A percentile compares a stretch with the other conserved stretches of the same genome.
phyloP scores from a whole-genome alignment of 2,888 invertebrate species.

The Gastrophysa polygoni region DNA sequence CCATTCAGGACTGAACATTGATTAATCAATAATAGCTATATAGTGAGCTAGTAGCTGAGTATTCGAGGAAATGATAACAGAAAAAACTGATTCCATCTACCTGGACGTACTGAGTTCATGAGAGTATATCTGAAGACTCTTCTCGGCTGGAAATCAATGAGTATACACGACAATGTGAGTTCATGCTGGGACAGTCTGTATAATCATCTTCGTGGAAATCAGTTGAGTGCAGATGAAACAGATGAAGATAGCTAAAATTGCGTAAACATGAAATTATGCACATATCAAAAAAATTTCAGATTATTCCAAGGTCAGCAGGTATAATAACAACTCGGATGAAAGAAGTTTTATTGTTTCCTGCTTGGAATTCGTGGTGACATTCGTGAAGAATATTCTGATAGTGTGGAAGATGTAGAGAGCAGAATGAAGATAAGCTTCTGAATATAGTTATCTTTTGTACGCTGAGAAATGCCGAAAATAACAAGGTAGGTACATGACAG shows the following conservation, averaged over 20 bases:
- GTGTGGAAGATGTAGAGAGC: slow-evolving; percentile 16
- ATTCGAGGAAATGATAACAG: no score
- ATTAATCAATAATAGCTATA: no score
- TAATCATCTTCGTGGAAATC: background rate
- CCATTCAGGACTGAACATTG: no score
- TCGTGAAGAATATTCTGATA: slow-evolving; percentile 26
- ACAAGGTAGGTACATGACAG: background rate
- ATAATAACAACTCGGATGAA: background rate
- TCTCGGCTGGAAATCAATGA: no score
- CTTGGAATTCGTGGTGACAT: slow-evolving; percentile 6
- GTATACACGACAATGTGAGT: no score
- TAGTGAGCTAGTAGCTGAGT: no score
- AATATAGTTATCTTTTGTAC: background rate
- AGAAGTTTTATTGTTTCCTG: slow-evolving; percentile 14
- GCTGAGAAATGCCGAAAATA: background rate
- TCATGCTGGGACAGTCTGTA: background rate
- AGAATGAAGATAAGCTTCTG: slow-evolving; percentile 15
- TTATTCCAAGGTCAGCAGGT: slow-evolving; percentile 13
- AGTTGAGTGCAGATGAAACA: background rate
- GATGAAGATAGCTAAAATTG: background rate
- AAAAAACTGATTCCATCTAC: no score
- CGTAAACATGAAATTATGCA: slow-evolving; percentile 3
- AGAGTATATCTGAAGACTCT: no score
- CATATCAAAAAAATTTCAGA: slow-evolving; percentile 7
- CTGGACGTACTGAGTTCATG: no score